Percentiles rank a stretch among this genome's conserved stretches.
Conservation (phyloP, 1,140 invertebrate genomes). For the Calosoma granatense region DNA sequence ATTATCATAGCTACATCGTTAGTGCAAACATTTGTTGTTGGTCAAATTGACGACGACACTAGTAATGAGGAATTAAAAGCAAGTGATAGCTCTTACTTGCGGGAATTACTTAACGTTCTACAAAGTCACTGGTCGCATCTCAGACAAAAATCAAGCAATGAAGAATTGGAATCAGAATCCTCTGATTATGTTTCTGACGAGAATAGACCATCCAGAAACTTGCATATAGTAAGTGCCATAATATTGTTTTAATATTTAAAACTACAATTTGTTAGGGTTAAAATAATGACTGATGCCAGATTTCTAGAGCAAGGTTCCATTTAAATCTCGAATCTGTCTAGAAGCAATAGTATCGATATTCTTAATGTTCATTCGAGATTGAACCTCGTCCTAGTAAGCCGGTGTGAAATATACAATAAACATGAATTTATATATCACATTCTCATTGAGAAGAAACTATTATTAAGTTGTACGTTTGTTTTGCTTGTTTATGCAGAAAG, state of each 20-base stretch:
- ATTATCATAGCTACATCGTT: neutral
- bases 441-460: no score
- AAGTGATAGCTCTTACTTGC: neutral
- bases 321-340: no score
- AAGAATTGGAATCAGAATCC: neutral
- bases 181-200: neutral
- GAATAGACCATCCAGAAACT: neutral
- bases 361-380: neutral
- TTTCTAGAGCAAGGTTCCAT: no score
- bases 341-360: neutral
- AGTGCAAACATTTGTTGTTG: neutral
- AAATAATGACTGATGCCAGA: neutral
- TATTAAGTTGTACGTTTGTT: no score
- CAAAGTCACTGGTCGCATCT: neutral
- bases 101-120: neutral
- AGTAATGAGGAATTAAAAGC: neutral
- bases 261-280: neutral
- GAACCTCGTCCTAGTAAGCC: neutral
- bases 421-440: no score
- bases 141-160: neutral
- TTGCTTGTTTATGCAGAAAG: no score
- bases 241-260: neutral
- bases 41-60: no score
- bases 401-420: no score
- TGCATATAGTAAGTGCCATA: neutral